Evolutionary conservation across 2,888 invertebrate species (phyloP), one percentile per base, ranked within the genome.

Genomic region (Torymus tubicola): DNA sequence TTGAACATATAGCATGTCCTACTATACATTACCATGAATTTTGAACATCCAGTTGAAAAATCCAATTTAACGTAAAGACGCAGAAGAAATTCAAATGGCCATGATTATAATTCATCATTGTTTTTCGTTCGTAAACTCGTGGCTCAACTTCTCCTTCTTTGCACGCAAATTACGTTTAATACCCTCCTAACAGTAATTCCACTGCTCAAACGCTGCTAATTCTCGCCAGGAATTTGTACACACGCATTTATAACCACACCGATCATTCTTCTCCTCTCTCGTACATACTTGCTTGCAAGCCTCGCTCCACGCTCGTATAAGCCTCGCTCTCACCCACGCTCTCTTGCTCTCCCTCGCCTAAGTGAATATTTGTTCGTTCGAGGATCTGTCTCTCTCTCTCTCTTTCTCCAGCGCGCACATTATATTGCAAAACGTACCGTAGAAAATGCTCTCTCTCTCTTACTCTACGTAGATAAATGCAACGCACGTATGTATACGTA

Each of bases 401-500:
- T 72, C 21, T 12, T 57, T 64, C 42, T 14, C 42, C 55, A 31
- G 24, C 11, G 55, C n/a, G 24, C n/a, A 42, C 21, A 67, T 74
- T 67, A 74, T 16, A 75, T 68, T 75, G 68, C 68, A 52, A 72
- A 64, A 64, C 50, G 50, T 16, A 57, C 11, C n/a, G 21, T 2
- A 65, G 57, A 77, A 70, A 70, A 63, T 70, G 60, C 60, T 63
- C 16, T 60, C 13, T 69, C 63, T 52, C 70, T 70, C 42, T 42
- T 65, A 21, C 76, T 76, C 78, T 75, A 57, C 82, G 68, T 63
- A 82, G 79, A 82, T 80, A 81, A 80, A 84, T 84, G 77, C 77
- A 68, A 65, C 70, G 80, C 84, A 79, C 84, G 82, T 82, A 60
- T n/a, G 31, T 14, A 14, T 52, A 12, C 52, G 12, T 16, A 18